Base-by-base conservation (phyloP, 2,113 vertebrate species). In the Onychorhynchus coronatus region DNA sequence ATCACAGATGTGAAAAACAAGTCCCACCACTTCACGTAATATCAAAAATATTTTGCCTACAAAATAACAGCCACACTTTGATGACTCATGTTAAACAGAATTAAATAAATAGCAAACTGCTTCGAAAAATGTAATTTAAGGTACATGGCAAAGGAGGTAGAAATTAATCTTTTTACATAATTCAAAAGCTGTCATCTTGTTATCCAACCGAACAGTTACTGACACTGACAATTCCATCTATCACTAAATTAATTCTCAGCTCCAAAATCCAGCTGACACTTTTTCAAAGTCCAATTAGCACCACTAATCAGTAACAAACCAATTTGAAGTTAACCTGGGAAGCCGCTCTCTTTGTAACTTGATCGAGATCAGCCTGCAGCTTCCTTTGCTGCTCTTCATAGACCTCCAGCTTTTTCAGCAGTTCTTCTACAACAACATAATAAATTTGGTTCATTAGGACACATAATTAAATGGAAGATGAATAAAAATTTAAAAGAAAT, bases 301-400 rank as follows among this genome's bases (percentile, higher is more conserved):
- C n/a, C 23, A 33, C 30, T 42, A 59, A 65, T 83, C 33, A 89
- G 8, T 20, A 90, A 84, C 49, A 75, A 85, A 80, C 80, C 28
- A 11, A 61, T 41, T 71, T 42, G 49, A 85, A 66, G 37, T 23
- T 55, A 77, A 99, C 99, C 99, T 99, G 99, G 27, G 99, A 99
- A 25, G 99, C 98, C 15, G 99, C 98, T 79, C 98, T 98, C 95
- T 99, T 99, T 47, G 98, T 98, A 91, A 99, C 98, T 95, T 99
- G 99, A 94, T 99, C 99, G 66, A 99, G 98, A 93, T 99, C 99
- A 12, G 98, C 98, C 86, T 99, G 98, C 59, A 99, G 97, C 13
- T 98, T 99, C 92, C 98, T 98, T 91, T 99, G 99, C 47, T 99
- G 99, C 74, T 99, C 98, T 96, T 99, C 99, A 30, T 99, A 99